A percentile compares a stretch with the other conserved stretches of the same genome.
These are phyloP conservation scores for Neosilurus hyrtlii DNA, from an alignment of 2,797 vertebrate genomes.

Conservation along the genomic window DNA sequence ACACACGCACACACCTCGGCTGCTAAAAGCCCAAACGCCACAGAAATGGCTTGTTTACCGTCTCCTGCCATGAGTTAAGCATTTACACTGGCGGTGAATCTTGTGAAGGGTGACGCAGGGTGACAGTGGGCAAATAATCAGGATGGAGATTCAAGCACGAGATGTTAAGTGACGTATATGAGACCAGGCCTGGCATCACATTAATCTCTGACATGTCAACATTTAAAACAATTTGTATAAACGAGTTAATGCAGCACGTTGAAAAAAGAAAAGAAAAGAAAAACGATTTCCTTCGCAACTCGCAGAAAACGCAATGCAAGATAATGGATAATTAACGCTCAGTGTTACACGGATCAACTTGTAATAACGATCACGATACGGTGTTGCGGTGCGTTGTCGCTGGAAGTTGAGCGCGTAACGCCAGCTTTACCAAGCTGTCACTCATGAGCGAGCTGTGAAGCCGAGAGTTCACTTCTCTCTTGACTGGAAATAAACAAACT, in stretches of 20 bases:
- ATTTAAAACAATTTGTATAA: no score
- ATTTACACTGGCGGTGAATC: neutral
- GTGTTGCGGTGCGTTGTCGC: no score
- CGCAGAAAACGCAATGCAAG: no score
- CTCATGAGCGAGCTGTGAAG: neutral
- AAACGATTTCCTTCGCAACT: no score
- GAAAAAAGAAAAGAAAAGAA: no score
- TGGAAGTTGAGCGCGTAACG: no score
- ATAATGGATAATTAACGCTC: no score
- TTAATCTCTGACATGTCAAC: no score
- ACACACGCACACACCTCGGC: neutral
- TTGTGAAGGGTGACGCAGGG: neutral
- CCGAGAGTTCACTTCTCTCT: neutral
- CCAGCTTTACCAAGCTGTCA: conserved; percentile 4
- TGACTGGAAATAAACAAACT: conserved; percentile 27
- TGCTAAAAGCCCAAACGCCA: neutral
- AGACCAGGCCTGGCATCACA: neutral
- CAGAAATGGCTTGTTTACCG: neutral
- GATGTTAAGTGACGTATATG: neutral
- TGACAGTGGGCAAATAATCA: neutral
- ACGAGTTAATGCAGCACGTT: no score
- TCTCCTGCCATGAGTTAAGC: conserved; percentile 3
- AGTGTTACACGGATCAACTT: no score
- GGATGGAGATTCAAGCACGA: neutral
- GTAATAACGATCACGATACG: no score